Evolutionary conservation across 2,113 vertebrate genomes (phyloP).

Genomic region (Regulus satrapa): DNA sequence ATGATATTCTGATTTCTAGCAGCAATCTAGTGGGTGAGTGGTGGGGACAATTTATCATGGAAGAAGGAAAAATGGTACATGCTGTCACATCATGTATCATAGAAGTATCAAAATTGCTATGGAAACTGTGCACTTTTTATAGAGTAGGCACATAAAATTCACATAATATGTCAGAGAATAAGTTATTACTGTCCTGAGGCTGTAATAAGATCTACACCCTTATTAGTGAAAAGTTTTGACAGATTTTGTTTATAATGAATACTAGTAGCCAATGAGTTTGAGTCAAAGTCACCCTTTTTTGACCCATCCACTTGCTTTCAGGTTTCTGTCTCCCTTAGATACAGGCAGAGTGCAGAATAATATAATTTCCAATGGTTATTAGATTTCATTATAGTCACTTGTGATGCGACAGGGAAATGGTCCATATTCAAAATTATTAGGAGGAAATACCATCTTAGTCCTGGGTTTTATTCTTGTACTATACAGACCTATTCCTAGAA

Average conservation of each 20-base stretch:
- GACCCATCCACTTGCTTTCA: slow-evolving; percentile 53
- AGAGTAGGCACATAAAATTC: slow-evolving; percentile 74
- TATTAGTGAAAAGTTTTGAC: slow-evolving; percentile 75
- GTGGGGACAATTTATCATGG: slow-evolving; percentile 48
- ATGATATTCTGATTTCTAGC: slow-evolving; percentile 36
- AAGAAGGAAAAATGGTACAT: slow-evolving; percentile 55
- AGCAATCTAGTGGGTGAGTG: neutral
- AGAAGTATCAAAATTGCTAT: slow-evolving; percentile 73
- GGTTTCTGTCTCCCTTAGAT: slow-evolving; percentile 11
- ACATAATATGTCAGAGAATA: slow-evolving; percentile 77
- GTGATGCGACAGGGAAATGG: slow-evolving; percentile 7
- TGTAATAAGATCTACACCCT: slow-evolving; percentile 74
- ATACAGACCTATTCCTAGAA: neutral
- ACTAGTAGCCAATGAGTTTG: slow-evolving; percentile 58
- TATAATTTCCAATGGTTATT: slow-evolving; percentile 34
- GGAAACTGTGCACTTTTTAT: slow-evolving; percentile 76
- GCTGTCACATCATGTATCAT: slow-evolving; percentile 67
- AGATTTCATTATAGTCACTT: slow-evolving; percentile 34
- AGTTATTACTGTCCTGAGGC: slow-evolving; percentile 78
- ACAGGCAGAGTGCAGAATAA: neutral
- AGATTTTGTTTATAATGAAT: slow-evolving; percentile 74
- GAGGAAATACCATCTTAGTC: neutral
- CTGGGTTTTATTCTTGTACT: neutral
- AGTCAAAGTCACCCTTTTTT: slow-evolving; percentile 53
- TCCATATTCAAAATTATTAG: slow-evolving; percentile 22